Conservation (phyloP, 2,888 invertebrate species). For the Caenorhabditis sp. region DNA sequence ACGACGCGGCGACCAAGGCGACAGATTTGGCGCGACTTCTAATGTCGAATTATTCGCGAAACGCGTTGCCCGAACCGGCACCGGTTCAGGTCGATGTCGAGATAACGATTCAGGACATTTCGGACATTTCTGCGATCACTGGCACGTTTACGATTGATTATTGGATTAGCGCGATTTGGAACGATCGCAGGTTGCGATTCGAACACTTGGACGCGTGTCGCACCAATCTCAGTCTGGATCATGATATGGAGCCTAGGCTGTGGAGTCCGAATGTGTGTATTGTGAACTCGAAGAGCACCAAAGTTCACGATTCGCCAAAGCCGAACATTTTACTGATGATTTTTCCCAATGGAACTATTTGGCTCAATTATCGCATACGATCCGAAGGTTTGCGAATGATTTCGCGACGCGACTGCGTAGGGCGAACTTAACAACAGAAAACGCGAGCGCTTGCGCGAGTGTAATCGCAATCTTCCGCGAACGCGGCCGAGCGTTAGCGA, state of each 20-base stretch:
- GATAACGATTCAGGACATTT: slow-evolving; percentile 69
- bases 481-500: no score
- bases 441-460: no score
- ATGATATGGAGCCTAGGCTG: slow-evolving; percentile 68
- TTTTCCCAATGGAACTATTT: slow-evolving; percentile 69
- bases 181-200: slow-evolving; percentile 59
- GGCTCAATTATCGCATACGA: slow-evolving; percentile 68
- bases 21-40: slow-evolving; percentile 62
- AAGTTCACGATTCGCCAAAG: slow-evolving; percentile 68
- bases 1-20: slow-evolving; percentile 50
- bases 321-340: slow-evolving; percentile 70
- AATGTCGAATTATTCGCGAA: slow-evolving; percentile 67
- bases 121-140: slow-evolving; percentile 66
- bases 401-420: no score
- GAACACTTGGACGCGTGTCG: slow-evolving; percentile 66
- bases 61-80: slow-evolving; percentile 66
- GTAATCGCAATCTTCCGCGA: no score
- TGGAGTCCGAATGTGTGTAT: slow-evolving; percentile 70
- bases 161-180: slow-evolving; percentile 69
- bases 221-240: slow-evolving; percentile 65
- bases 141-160: slow-evolving; percentile 68
- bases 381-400: slow-evolving; percentile 57
- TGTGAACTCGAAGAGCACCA: slow-evolving; percentile 67
- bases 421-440: no score
- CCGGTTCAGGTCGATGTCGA: slow-evolving; percentile 67